Conservation (phyloP, 2,797 vertebrate genomes). For the Xenentodon cancila region DNA sequence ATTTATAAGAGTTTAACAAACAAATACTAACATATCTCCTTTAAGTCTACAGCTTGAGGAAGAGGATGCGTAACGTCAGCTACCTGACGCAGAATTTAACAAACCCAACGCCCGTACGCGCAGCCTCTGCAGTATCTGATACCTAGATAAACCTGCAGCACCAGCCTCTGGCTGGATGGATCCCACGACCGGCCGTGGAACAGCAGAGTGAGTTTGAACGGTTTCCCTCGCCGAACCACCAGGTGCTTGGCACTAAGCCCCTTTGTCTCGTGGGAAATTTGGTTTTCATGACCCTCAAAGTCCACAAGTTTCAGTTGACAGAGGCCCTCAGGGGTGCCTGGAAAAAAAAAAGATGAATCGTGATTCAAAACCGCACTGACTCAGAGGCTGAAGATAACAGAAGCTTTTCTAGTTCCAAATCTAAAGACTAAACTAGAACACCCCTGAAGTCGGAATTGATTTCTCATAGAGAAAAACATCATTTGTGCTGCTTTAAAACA, state of each 20-base stretch:
- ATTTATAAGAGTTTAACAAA: too few species aligned
- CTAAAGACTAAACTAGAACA: too few species aligned
- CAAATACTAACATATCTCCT: too few species aligned
- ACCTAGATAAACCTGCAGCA: constrained; percentile 61
- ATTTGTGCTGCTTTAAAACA: too few species aligned
- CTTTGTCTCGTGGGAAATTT: constrained; percentile 60
- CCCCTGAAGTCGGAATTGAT: too few species aligned
- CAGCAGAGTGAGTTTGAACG: constrained; percentile 66
- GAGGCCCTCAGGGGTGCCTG: constrained; percentile 1
- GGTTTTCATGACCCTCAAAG: constrained; percentile 58
- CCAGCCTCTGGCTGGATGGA: constrained; percentile 26
- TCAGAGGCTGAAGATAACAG: not conserved
- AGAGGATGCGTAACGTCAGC: not conserved
- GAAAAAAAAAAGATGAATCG: not conserved
- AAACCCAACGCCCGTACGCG: not conserved
- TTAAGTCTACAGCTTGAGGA: too few species aligned
- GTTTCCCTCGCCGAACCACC: constrained; percentile 71
- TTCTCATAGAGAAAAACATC: too few species aligned
- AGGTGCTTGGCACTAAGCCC: constrained; percentile 59
- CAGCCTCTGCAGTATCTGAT: not conserved
- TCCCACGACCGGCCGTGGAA: constrained; percentile 37
- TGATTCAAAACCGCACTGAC: not conserved
- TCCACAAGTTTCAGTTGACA: constrained; percentile 55
- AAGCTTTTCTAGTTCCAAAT: too few species aligned
- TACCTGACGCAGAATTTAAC: not conserved